Conservation (phyloP, 2,888 invertebrate genomes). For the Hypselothyrea guttata region DNA sequence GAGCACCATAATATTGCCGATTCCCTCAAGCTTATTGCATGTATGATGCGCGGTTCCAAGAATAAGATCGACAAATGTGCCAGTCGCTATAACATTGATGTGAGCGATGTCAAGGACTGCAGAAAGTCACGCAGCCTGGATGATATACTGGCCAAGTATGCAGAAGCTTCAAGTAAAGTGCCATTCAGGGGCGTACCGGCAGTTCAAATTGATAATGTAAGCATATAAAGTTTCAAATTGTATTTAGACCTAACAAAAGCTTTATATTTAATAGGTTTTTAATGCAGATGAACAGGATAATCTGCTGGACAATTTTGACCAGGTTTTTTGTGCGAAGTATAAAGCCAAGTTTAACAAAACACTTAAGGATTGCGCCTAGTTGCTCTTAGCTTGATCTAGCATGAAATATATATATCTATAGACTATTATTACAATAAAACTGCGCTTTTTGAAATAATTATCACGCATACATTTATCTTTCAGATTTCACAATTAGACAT, state of each 20-base stretch:
- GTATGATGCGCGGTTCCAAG: constrained; percentile 70
- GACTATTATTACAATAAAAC: too few species aligned
- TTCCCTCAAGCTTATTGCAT: constrained; percentile 74
- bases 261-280: constrained; percentile 29
- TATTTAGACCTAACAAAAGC: background rate
- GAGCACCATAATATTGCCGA: constrained; percentile 67
- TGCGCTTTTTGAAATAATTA: too few species aligned
- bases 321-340: constrained; percentile 45
- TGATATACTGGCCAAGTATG: constrained; percentile 77
- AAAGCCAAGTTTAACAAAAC: constrained; percentile 41
- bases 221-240: constrained; percentile 17
- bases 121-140: constrained; percentile 47
- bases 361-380: constrained; percentile 28
- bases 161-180: constrained; percentile 65
- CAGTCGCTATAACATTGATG: constrained; percentile 54
- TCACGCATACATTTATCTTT: background rate
- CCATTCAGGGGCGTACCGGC: constrained; percentile 76
- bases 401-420: too few species aligned
- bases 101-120: constrained; percentile 68
- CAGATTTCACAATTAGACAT: background rate
- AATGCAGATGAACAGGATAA: constrained; percentile 17
- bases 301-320: constrained; percentile 35
- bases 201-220: constrained; percentile 75
- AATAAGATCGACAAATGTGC: constrained; percentile 65
- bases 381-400: background rate